Evolutionary conservation across 2,888 invertebrate genomes (phyloP).

Genomic region (Acanthococcus lagerstroemiae): DNA sequence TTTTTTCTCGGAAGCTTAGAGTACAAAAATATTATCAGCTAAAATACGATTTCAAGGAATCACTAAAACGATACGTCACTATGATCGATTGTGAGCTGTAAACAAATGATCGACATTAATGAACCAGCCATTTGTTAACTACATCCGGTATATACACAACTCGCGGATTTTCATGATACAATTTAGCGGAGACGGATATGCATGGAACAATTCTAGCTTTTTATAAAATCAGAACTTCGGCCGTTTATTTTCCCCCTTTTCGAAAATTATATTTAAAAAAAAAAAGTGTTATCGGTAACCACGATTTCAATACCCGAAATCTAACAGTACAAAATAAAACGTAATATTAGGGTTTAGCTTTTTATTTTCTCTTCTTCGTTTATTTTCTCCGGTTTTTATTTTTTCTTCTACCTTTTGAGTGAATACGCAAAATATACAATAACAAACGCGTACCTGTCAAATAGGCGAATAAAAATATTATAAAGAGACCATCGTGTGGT

Average conservation of each 20-base stretch:
- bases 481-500: slow-evolving; percentile 25
- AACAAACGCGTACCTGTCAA: slow-evolving; percentile 22
- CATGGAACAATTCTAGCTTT: background rate
- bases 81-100: slow-evolving; percentile 15
- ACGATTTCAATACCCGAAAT: background rate
- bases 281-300: background rate
- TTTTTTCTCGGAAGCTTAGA: slow-evolving; percentile 14
- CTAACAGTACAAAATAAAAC: too few relatives aligned
- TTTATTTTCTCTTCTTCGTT: too few relatives aligned
- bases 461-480: slow-evolving; percentile 25
- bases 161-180: background rate
- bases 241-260: background rate
- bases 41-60: slow-evolving; percentile 15
- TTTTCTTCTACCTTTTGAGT: too few relatives aligned
- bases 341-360: too few relatives aligned
- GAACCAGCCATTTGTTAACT: background rate
- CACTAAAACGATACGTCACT: slow-evolving; percentile 22
- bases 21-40: slow-evolving; percentile 26
- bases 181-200: background rate
- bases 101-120: background rate
- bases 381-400: background rate
- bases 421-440: background rate
- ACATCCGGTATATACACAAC: background rate
- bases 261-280: background rate
- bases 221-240: background rate